phyloP scores from a whole-genome alignment of 1,140 invertebrate genomes.

The Polypedilum pembai region DNA sequence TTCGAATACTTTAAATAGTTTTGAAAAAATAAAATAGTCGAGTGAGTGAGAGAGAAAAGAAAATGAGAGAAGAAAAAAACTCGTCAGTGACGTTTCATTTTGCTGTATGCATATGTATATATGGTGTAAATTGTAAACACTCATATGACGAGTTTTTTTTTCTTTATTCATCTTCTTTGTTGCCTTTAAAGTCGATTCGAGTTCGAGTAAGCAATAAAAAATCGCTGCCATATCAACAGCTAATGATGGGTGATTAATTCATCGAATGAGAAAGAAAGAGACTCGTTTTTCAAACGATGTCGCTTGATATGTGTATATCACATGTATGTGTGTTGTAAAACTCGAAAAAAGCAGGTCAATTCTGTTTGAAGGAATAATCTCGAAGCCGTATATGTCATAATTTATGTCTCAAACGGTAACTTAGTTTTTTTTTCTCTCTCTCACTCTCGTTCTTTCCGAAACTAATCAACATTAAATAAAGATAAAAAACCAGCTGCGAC shows the following conservation, averaged over 20 bases:
- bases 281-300: neutral
- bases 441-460: neutral
- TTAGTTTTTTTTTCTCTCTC: neutral
- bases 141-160: neutral
- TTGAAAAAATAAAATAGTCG: slow-evolving; percentile 20
- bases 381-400: neutral
- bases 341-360: slow-evolving; percentile 4
- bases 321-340: neutral
- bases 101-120: neutral
- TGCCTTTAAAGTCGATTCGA: too few species aligned
- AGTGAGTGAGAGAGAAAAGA: neutral
- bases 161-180: too few species aligned
- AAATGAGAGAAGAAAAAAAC: slow-evolving; percentile 25
- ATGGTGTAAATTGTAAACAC: neutral
- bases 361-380: neutral
- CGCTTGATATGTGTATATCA: neutral
- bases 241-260: slow-evolving; percentile 19
- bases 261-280: too few species aligned
- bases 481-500: slow-evolving; percentile 4
- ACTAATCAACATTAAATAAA: slow-evolving; percentile 11
- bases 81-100: slow-evolving; percentile 22
- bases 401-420: slow-evolving; percentile 12
- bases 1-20: slow-evolving; percentile 21
- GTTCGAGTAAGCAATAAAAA: neutral
- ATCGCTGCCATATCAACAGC: neutral